Conservation (phyloP, 2,113 vertebrate species). For the Microcebus murinus region DNA sequence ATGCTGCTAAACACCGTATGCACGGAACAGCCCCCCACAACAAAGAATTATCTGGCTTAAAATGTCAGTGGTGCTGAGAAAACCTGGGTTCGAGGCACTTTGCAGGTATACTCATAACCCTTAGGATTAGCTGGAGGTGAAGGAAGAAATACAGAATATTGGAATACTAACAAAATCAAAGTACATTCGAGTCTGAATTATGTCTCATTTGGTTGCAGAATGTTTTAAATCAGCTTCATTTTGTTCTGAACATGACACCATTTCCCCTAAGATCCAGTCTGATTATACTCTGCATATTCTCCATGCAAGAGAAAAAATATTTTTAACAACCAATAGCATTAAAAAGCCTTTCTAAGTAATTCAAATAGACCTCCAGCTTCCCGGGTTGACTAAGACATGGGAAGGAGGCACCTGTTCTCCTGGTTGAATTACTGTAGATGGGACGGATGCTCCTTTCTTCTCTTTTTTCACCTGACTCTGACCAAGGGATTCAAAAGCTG, state of each 20-base stretch:
- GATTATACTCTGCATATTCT: not conserved
- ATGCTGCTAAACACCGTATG: not conserved
- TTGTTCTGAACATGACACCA: slow-evolving; percentile 40
- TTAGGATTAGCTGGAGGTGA: not conserved
- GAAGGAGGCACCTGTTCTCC: slow-evolving; percentile 62
- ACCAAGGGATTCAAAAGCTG: not conserved
- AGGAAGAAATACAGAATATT: not conserved
- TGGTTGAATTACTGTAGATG: not conserved
- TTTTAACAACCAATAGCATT: slow-evolving; percentile 60
- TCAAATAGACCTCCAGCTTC: slow-evolving; percentile 57
- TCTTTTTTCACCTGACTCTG: slow-evolving; percentile 15
- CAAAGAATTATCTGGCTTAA: not conserved
- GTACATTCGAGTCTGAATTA: not conserved
- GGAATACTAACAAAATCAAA: not conserved
- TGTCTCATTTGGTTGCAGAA: slow-evolving; percentile 21
- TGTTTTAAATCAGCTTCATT: slow-evolving; percentile 59
- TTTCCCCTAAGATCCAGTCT: not conserved
- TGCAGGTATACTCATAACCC: not conserved
- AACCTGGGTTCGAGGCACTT: not conserved
- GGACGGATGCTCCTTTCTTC: not conserved
- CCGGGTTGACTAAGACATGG: slow-evolving; percentile 44
- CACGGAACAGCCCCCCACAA: not conserved
- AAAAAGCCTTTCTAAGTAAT: slow-evolving; percentile 73
- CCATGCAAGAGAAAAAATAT: slow-evolving; percentile 29
- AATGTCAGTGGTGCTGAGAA: not conserved